Evolutionary conservation across 2,113 vertebrate genomes (phyloP).

Genomic region (Semicossyphus pulcher): DNA sequence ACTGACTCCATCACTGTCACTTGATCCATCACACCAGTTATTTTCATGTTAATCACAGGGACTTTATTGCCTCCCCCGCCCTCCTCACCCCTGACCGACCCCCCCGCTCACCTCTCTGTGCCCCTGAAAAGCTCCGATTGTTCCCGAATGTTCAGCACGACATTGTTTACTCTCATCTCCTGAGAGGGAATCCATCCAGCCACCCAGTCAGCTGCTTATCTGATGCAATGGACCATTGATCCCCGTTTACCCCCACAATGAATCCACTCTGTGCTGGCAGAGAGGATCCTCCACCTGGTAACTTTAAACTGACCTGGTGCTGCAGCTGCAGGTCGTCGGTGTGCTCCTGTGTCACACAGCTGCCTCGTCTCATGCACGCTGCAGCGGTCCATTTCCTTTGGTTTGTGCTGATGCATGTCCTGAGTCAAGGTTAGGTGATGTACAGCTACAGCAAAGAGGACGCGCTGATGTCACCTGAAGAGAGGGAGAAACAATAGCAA

Average conservation of each 20-base stretch:
- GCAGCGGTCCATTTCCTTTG: slow-evolving; percentile 41
- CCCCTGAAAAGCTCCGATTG: slow-evolving; percentile 75
- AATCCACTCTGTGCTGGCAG: slow-evolving; percentile 73
- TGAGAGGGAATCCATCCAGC: slow-evolving; percentile 57
- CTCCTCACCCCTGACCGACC: slow-evolving; percentile 37
- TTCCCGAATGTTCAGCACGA: slow-evolving; percentile 50
- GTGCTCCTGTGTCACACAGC: slow-evolving; percentile 36
- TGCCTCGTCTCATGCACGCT: slow-evolving; percentile 13
- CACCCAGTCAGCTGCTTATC: slow-evolving; percentile 79
- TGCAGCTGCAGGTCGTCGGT: slow-evolving; percentile 30
- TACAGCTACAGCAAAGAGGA: not conserved
- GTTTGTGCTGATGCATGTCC: slow-evolving; percentile 29
- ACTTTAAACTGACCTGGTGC: slow-evolving; percentile 68
- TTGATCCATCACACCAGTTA: slow-evolving; percentile 65
- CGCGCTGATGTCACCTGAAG: slow-evolving; percentile 36
- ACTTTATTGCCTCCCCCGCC: slow-evolving; percentile 55
- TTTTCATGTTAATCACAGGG: slow-evolving; percentile 66
- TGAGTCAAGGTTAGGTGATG: slow-evolving; percentile 4
- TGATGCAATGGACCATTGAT: slow-evolving; percentile 82
- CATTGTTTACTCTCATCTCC: slow-evolving; percentile 74
- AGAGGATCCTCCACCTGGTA: slow-evolving; percentile 68
- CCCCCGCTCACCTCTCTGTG: slow-evolving; percentile 53
- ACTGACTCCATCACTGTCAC: slow-evolving; percentile 10
- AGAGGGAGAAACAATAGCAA: slow-evolving; percentile 53
- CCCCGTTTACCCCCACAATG: slow-evolving; percentile 73